Evolutionary conservation across 2,113 vertebrate genomes (phyloP).

Genomic region (Paracanthobrama guichenoti): DNA sequence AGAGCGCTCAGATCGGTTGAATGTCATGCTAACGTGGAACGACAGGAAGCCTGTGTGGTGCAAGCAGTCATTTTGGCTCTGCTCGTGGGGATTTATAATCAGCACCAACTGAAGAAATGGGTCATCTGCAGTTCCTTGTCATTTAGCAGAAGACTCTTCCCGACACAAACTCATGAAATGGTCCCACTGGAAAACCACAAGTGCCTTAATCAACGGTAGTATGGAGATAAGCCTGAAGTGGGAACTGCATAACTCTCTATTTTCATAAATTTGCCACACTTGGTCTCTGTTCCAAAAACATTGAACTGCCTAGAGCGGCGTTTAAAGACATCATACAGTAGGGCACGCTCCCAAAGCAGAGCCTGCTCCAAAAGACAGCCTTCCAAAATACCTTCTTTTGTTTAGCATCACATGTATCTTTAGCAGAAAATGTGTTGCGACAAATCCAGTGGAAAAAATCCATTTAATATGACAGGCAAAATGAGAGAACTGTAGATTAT

Average conservation of each 20-base stretch:
- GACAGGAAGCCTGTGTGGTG: neutral
- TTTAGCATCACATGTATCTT: neutral
- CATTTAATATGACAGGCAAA: neutral
- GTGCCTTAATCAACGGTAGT: neutral
- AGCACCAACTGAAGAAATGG: conserved; percentile 8
- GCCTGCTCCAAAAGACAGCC: neutral
- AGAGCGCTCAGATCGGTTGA: neutral
- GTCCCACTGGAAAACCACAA: neutral
- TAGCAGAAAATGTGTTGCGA: neutral
- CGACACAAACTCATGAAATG: conserved; percentile 1
- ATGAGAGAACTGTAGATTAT: neutral
- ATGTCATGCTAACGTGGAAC: conserved; percentile 22
- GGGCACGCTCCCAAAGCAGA: neutral
- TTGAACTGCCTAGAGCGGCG: neutral
- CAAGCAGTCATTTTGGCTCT: neutral
- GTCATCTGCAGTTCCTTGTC: conserved; percentile 1
- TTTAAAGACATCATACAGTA: neutral
- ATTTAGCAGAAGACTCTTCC: conserved; percentile 10
- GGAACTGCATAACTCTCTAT: neutral
- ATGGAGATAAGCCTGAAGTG: conserved; percentile 12
- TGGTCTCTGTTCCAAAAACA: neutral
- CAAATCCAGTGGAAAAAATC: neutral
- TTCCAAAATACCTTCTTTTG: conserved; percentile 1
- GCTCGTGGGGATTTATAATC: conserved; percentile 19
- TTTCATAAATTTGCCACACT: conserved; percentile 7